Evolutionary conservation across 2,113 vertebrate species (phyloP), one percentile per base, ranked within the genome.

Genomic region (Speoplatyrhinus poulsoni): DNA sequence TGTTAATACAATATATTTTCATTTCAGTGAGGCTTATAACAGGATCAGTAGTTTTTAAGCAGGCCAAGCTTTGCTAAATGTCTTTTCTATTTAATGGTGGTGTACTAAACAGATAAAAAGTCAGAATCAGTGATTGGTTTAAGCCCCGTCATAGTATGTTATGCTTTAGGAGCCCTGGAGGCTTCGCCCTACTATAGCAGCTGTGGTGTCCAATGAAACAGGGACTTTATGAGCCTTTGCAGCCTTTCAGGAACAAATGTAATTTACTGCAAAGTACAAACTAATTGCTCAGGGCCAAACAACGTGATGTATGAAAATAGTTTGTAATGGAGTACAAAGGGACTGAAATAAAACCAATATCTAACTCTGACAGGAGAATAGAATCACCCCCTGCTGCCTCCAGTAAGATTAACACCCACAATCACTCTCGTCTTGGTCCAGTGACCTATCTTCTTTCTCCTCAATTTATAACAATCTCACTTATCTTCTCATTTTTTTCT

Each of bases 401-500:
- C 53, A n/a, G 13, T n/a, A 17, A 55, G n/a, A 55, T 9, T 9
- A 9, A 16, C 7, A 55, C 7, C 53, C 53, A 16, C n/a, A 55
- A 55, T 55, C 53, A n/a, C 53, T 17, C 53, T 9, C 5, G 53
- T 17, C 53, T 55, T n/a, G 53, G 53, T 55, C 53, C 55, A 26
- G 17, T 57, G 16, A 57, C 16, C 13, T 57, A 6, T 26, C 53
- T 57, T 9, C 26, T 19, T 19, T 57, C 19, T 57, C 16, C 26
- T 19, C 19, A 57, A 26, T 57, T 57, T 57, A 6, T 7, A 12
- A 32, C 54, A 60, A 63, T 61, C 49, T 47, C 64, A 59, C 65
- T 75, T 19, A 13, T 56, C 55, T 60, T 53, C 55, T 17, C 63
- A 33, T 66, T 75, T 67, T 61, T 48, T 69, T 19, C 66, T 53